Conservation (phyloP, 1,140 invertebrate species). For the Octopus bimaculoides region DNA sequence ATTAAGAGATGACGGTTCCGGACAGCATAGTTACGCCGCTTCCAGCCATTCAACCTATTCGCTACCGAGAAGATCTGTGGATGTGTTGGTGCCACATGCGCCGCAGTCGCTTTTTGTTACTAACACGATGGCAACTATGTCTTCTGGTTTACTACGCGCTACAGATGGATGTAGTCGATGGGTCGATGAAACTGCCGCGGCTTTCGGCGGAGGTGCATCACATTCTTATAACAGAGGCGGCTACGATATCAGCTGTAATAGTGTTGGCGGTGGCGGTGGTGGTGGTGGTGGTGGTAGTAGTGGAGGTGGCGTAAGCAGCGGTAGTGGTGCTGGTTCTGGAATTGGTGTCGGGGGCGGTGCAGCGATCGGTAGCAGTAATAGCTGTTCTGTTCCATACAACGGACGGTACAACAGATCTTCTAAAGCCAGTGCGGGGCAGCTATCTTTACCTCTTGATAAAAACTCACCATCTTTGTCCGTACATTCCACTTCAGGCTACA, state of each 20-base stretch:
- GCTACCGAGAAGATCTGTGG: not conserved
- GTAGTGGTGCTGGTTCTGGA: not conserved
- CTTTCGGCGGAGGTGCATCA: not conserved
- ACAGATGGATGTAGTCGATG: not conserved
- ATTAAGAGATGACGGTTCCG: not conserved
- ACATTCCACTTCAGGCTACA: not conserved
- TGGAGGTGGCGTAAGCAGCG: not conserved
- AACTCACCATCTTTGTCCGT: not conserved
- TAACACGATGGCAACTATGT: not conserved
- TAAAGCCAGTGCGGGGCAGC: not conserved
- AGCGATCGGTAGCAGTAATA: not conserved
- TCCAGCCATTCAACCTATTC: not conserved
- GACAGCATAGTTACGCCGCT: not conserved
- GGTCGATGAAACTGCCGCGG: not conserved
- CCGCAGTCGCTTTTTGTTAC: not conserved
- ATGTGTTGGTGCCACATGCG: not conserved
- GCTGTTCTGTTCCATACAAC: not conserved
- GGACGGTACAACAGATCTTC: not conserved
- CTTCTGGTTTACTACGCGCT: not conserved
- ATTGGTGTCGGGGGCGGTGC: not conserved
- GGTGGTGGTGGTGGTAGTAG: not conserved
- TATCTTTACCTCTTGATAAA: not conserved
- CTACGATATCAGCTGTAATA: not conserved
- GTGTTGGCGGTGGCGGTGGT: not conserved
- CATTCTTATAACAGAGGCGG: not conserved